Percentiles rank a stretch among this genome's conserved stretches.
These are phyloP conservation scores for Archips crataeganus DNA, from an alignment of 2,888 invertebrate species.

Conservation along the genomic window DNA sequence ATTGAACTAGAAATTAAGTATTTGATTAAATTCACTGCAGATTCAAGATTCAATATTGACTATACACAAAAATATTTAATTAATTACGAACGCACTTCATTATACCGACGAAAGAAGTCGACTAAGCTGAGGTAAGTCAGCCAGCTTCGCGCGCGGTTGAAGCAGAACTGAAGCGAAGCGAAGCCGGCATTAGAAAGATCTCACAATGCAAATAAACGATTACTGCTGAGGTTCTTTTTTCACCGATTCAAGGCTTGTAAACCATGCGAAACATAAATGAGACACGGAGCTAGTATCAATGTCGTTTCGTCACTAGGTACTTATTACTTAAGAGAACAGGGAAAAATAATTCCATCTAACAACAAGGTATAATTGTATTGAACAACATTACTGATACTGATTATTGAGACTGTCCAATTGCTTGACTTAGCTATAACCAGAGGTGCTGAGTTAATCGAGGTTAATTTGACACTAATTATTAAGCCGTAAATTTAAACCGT, in stretches of 20 bases:
- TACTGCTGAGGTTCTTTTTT: constrained; percentile 51
- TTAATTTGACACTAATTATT: constrained; percentile 21
- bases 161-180: constrained; percentile 68
- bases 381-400: neutral
- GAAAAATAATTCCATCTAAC: too few species aligned
- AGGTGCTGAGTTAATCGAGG: constrained; percentile 4
- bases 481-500: neutral
- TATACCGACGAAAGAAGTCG: constrained; percentile 3
- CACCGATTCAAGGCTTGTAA: constrained; percentile 46
- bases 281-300: constrained; percentile 10
- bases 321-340: too few species aligned
- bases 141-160: constrained; percentile 59
- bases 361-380: too few species aligned
- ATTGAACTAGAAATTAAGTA: neutral
- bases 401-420: neutral
- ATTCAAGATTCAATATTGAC: neutral
- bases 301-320: neutral
- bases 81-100: constrained; percentile 8
- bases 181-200: constrained; percentile 67
- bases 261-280: constrained; percentile 39
- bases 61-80: neutral
- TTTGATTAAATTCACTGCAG: neutral
- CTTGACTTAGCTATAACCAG: neutral
- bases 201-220: constrained; percentile 68
- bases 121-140: constrained; percentile 51